phyloP scores from a whole-genome alignment of 2,797 vertebrate species.

The Neopelma chrysocephalum region DNA sequence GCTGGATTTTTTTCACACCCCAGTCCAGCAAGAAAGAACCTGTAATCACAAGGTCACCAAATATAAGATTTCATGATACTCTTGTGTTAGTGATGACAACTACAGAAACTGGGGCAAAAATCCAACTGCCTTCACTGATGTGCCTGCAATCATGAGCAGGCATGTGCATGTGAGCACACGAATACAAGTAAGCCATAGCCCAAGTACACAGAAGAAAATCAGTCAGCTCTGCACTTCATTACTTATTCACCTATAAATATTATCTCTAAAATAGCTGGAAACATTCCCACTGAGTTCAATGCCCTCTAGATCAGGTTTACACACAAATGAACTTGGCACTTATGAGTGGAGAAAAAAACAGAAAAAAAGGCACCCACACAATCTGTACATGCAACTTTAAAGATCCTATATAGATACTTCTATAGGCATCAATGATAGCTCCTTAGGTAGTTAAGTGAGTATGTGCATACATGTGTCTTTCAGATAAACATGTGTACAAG shows the following conservation, averaged over 20 bases:
- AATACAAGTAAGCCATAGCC: neutral
- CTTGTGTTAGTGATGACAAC: constrained; percentile 33
- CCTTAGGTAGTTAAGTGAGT: neutral
- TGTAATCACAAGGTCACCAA: constrained; percentile 30
- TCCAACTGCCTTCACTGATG: constrained; percentile 40
- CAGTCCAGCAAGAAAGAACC: constrained; percentile 49
- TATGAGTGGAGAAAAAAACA: neutral
- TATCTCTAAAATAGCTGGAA: neutral
- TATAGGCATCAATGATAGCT: neutral
- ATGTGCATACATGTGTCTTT: neutral
- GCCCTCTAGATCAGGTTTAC: neutral
- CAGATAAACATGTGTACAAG: neutral
- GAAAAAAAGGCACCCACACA: neutral
- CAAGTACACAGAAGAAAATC: neutral
- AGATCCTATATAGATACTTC: neutral
- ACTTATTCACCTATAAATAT: neutral
- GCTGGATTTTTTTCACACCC: constrained; percentile 41
- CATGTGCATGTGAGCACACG: constrained; percentile 20
- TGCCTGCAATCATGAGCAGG: neutral
- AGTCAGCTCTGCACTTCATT: neutral
- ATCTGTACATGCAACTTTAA: neutral
- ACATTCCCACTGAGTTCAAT: neutral
- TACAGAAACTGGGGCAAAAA: constrained; percentile 47
- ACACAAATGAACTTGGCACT: neutral
- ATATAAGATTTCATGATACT: constrained; percentile 21